A percentile compares a stretch with the other conserved stretches of the same genome.
Evolutionary conservation across 2,888 invertebrate species (phyloP).

Genomic region (Dryococelus australis): DNA sequence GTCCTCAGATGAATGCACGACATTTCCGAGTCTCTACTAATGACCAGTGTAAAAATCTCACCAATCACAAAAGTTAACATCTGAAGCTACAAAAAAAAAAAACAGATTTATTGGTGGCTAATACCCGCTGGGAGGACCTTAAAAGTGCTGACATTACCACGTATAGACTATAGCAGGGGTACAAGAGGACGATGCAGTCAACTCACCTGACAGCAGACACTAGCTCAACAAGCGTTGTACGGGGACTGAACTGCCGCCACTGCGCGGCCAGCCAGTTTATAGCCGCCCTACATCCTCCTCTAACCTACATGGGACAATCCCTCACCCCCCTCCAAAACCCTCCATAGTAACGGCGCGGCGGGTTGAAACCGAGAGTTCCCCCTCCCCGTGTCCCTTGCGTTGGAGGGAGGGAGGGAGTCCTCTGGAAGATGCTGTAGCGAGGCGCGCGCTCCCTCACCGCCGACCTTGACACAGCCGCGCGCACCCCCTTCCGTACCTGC

Average conservation of each 20-base stretch:
- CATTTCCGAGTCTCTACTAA: too few species aligned
- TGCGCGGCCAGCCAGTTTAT: conserved; percentile 39
- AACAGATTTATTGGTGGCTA: too few species aligned
- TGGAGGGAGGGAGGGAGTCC: not conserved
- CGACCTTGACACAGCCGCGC: not conserved
- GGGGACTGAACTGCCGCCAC: conserved; percentile 39
- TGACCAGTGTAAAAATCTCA: too few species aligned
- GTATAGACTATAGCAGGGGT: too few species aligned
- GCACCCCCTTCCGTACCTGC: too few species aligned
- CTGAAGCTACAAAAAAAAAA: too few species aligned
- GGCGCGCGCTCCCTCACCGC: not conserved
- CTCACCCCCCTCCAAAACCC: conserved; percentile 19
- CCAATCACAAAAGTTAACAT: too few species aligned
- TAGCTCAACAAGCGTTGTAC: not conserved
- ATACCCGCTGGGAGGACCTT: too few species aligned
- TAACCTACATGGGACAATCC: conserved; percentile 44
- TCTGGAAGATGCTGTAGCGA: not conserved
- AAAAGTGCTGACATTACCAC: too few species aligned
- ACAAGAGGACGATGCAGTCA: not conserved
- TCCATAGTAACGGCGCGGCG: conserved; percentile 1
- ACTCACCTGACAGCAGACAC: not conserved
- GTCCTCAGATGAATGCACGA: too few species aligned
- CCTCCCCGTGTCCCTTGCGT: not conserved
- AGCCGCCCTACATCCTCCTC: conserved; percentile 45
- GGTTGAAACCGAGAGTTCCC: conserved; percentile 33